Base-by-base conservation (phyloP, 2,888 invertebrate genomes). In the Catocala fraxini region DNA sequence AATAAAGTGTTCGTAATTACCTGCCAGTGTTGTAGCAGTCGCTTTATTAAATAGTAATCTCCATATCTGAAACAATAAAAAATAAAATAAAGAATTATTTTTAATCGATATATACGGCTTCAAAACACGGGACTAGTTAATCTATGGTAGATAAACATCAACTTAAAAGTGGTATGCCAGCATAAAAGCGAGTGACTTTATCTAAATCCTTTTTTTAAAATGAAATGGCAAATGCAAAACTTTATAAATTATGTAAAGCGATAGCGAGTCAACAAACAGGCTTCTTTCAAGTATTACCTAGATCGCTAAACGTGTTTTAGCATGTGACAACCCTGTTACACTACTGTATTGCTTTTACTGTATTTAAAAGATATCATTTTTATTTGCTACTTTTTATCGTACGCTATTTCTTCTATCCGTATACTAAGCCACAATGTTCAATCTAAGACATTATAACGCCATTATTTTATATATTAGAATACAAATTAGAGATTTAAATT, bases 211-310 rank as follows among this genome's bases (percentile, higher is more conserved):
- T 57, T 54, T 60, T 65, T 15, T 6, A 25, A 25, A 58, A 68
- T n/a, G 25, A 56, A 49, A 58, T 35, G 42, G 39, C 34, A 47
- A 70, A 60, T 52, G 35, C 13, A 55, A 56, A 58, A 15, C 12
- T 51, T 35, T n/a, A 59, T 63, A 63, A 66, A 69, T 66, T 56
- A 59, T 60, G 47, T 47, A 25, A 59, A 56, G 25, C 33, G 55
- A 65, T 56, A 68, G 47, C 13, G 12, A 56, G 43, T 43, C 52
- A 45, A 52, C 47, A 56, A 62, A 58, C 55, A 49, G 47, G 41
- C n/a, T 15, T 7, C 56, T 59, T 58, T 60, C 33, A 51, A 58
- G 47, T 55, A 57, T 49, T 13, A 52, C 35, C 13, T 61, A 48
- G 42, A 45, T 62, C 42, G 35, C 5, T 39, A 64, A 68, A 63